A percentile compares a stretch with the other conserved stretches of the same genome.
These are phyloP conservation scores for Pocillopora grandis DNA, from an alignment of 92 coral and sea anemone genomes.

Conservation along the genomic window DNA sequence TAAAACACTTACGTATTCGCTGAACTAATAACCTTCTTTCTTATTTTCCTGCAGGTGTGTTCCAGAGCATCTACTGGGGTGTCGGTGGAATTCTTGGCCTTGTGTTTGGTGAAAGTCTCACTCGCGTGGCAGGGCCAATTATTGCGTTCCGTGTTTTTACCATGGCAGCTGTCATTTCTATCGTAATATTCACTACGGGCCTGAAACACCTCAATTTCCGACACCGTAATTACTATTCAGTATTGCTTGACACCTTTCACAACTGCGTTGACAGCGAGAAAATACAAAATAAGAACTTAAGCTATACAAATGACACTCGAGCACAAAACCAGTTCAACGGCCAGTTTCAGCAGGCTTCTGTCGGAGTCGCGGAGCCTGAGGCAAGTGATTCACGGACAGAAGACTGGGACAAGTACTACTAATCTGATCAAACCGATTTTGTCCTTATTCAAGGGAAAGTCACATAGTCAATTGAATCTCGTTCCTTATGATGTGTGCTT, in stretches of 20 bases:
- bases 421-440: background rate
- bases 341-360: background rate
- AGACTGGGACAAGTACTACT: background rate
- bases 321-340: background rate
- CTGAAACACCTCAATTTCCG: conserved; percentile 64
- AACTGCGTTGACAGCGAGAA: conserved; percentile 25
- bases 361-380: background rate
- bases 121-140: conserved; percentile 66
- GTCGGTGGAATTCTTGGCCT: conserved; percentile 70
- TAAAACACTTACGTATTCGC: too few species aligned
- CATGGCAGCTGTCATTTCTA: conserved; percentile 53
- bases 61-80: conserved; percentile 83
- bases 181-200: conserved; percentile 67
- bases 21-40: background rate
- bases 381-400: background rate
- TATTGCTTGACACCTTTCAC: conserved; percentile 43
- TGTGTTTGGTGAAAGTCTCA: conserved; percentile 64
- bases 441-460: background rate
- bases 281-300: background rate
- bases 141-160: conserved; percentile 82
- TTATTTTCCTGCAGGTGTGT: conserved; percentile 53
- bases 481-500: too few species aligned
- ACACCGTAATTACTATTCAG: conserved; percentile 67
- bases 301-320: background rate
- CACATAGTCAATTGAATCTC: too few species aligned